Base-by-base conservation (phyloP, 2,888 invertebrate species). In the Globia sparganii region DNA sequence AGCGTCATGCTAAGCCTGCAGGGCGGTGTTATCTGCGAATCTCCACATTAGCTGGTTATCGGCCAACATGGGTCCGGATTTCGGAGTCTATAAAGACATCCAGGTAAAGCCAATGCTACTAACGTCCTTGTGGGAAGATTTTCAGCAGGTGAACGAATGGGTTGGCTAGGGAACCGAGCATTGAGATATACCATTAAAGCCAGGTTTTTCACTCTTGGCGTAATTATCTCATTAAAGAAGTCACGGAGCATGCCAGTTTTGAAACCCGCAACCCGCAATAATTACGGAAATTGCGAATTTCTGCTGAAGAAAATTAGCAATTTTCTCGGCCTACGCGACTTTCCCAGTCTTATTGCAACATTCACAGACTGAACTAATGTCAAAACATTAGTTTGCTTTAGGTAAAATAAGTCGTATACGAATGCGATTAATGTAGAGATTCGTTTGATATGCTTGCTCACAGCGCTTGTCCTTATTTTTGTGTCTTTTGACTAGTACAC, bases 151-250 rank as follows among this genome's bases (percentile, higher is more conserved):
- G 18, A 31, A 21, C 8, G 1, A 31, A 59, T 31, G 3, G 31
- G 8, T 59, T 31, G 18, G 0, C 3, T 59, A 18, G 31, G n/a
- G 13, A 56, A 13, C 4, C 13, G 4, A n/a, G 13, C 4, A 1
- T 56, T 56, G n/a, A n/a, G n/a, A 56, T 4, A 15, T n/a, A 37
- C 18, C 18, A 28, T 43, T 66, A 25, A 25, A 46, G 25, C 15
- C 4, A 31, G 15, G 21, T 31, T 66, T 66, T 6, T 4, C 13
- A 11, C 31, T 46, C 28, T 25, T 1, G 15, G 25, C 31, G 31
- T 31, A 31, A 31, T 67, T 67, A 31, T 46, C 31, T 66, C 46
- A 46, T 66, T 66, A 66, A 25, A 31, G 46, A 49, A 49, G 25
- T 67, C 31, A 31, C 21, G 21, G 28, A 66, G 28, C 43, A 13